Evolutionary conservation across 2,113 vertebrate genomes (phyloP).

Genomic region (Vulpes vulpes): DNA sequence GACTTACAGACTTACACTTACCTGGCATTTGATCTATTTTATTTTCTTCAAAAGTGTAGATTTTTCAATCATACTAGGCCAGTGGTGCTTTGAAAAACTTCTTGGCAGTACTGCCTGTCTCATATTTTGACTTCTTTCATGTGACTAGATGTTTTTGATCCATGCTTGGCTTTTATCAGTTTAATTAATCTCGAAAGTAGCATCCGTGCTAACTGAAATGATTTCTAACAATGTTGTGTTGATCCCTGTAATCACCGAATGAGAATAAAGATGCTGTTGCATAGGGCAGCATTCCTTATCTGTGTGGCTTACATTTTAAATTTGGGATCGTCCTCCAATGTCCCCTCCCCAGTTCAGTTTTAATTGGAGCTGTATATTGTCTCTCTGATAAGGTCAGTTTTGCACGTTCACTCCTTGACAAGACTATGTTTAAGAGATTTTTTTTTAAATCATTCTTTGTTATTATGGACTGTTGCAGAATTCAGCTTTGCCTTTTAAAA

Average conservation of each 20-base stretch:
- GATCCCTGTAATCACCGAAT: conserved; percentile 65
- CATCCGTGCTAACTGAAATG: conserved; percentile 76
- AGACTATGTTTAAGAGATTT: conserved; percentile 51
- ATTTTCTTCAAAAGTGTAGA: not conserved
- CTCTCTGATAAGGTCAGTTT: conserved; percentile 70
- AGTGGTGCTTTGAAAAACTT: not conserved
- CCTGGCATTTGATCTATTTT: not conserved
- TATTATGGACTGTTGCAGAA: not conserved
- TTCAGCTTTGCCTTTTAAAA: conserved; percentile 39
- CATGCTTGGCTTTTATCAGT: conserved; percentile 68
- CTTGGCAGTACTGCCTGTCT: not conserved
- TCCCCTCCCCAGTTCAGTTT: conserved; percentile 33
- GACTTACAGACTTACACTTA: not conserved
- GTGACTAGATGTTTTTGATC: conserved; percentile 64
- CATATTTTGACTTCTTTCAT: conserved; percentile 17
- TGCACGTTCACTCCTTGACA: conserved; percentile 54
- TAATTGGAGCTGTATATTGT: conserved; percentile 71
- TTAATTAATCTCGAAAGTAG: conserved; percentile 85
- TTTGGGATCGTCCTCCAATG: not conserved
- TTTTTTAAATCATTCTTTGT: not conserved
- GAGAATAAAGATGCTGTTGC: conserved; percentile 62
- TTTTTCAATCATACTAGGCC: conserved; percentile 30
- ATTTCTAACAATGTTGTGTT: conserved; percentile 79
- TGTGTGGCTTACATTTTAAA: conserved; percentile 47
- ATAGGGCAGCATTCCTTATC: conserved; percentile 55